Evolutionary conservation across 2,888 invertebrate genomes (phyloP), one percentile per base, ranked within the genome.

Genomic region (Synergus itoensis): DNA sequence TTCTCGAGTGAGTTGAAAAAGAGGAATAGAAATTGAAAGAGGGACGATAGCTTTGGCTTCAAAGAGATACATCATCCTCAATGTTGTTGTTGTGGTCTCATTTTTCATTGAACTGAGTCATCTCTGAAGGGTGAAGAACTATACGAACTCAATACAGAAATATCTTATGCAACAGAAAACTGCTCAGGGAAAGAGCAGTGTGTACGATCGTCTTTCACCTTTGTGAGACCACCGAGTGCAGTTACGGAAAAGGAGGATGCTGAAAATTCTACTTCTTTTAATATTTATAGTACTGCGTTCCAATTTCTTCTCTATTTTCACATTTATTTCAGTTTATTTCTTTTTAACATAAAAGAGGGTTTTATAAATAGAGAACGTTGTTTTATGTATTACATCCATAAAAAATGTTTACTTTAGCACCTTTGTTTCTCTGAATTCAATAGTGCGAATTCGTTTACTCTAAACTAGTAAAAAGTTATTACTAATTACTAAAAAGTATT

Each of bases 241-340:
- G 43, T 43, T 67, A 43, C 41, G 14, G 11, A 67, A 67, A 36
- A n/a, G 45, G 14, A 67, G 67, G 67, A 67, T 21, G 14, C 67
- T 67, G 40, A 67, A 67, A 67, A 67, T 43, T 67, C 43, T 60
- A 28, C 60, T 67, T 45, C 67, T 67, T 67, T 67, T 43, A 69
- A 69, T 69, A 69, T 69, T 45, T 48, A 69, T 21, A 11, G 7
- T 43, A 14, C 65, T 43, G n/a, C 53, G n/a, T 53, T 53, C n/a
- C 53, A 53, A 28, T 63, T 40, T 28, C 63, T n/a, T 16, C 41
- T 9, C 65, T 16, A n/a, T 65, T 41, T 41, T 67, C 14, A 43
- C 4, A 65, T 65, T 45, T 48, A 45, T 28, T 45, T 45, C 18
- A 45, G 7, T 48, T 16, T 16, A 18, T 14, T 16, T 45, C 48